These are phyloP conservation scores for Pyrgilauda ruficollis DNA, from an alignment of 2,113 vertebrate genomes.

Conservation along the genomic window DNA sequence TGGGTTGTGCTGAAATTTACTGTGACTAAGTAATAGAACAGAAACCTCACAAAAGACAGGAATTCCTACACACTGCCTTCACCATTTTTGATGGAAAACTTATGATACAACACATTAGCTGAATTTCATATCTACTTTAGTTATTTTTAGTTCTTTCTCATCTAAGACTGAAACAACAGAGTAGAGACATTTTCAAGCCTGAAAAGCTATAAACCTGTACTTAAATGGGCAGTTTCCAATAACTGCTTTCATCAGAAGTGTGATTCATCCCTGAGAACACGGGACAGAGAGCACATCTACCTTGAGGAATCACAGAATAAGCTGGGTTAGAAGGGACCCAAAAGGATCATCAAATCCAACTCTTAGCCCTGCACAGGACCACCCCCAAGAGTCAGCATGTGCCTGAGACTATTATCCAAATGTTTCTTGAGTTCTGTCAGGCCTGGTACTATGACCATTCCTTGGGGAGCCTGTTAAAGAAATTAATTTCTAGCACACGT, in stretches of 20 bases:
- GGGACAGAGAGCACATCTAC: neutral
- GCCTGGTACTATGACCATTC: neutral
- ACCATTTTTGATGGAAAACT: neutral
- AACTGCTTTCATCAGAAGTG: neutral
- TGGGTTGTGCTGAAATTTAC: neutral
- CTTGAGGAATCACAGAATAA: neutral
- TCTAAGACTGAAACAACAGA: neutral
- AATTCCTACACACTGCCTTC: neutral
- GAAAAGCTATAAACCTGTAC: neutral
- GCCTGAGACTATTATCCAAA: neutral
- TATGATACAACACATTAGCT: neutral
- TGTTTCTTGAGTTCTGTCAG: neutral
- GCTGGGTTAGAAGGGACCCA: neutral
- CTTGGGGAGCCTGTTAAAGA: neutral
- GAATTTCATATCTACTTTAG: neutral
- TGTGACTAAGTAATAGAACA: neutral
- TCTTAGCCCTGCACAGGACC: neutral
- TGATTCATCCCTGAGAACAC: neutral
- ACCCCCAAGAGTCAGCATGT: neutral
- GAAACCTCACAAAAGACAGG: neutral
- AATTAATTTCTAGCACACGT: neutral
- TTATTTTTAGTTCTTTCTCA: neutral
- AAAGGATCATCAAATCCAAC: neutral
- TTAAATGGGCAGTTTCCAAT: neutral
- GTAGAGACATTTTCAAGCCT: neutral